Evolutionary conservation across 2,888 invertebrate species (phyloP), one percentile per base, ranked within the genome.

Genomic region (Campoplex nolae): DNA sequence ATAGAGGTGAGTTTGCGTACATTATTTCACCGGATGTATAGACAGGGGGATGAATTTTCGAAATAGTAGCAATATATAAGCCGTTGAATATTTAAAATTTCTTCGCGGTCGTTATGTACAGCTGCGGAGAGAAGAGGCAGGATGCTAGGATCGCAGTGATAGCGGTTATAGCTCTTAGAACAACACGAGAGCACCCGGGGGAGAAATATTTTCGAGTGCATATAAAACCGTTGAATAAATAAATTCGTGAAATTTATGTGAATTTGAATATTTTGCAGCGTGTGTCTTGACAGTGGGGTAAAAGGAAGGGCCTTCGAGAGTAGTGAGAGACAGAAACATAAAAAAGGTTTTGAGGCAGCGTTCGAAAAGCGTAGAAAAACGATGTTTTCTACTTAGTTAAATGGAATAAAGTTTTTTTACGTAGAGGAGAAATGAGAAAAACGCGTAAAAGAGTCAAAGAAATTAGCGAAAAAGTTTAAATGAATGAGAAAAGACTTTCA

Each of bases 171-270:
- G 65, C 48, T 51, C 42, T 32, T 51, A 51, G 48, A 78, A 65
- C 65, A 28, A 70, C 62, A 23, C 65, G 65, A 23, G 62, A 35
- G 62, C 45, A 48, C 45, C 35, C 65, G 54, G 9, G 56, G 45
- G 73, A 71, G 23, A 65, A 18, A 56, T 71, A 71, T 71, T 38
- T 48, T 56, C 62, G 35, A 81, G 54, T 45, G 71, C 80, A 73
- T 38, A 73, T 51, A 51, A 81, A 56, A n/a, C 71, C 51, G 62
- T 35, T 73, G 81, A 76, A 85, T 85, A 81, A 85, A 81, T 81
- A 71, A 81, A 76, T 76, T 58, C 67, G 35, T 8, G 75, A 62
- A 71, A 76, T 56, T 38, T 67, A 68, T 58, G 51, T 23, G 68
- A 45, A 76, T 73, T 76, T 80, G 18, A 77, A 85, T 77, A 62